These are phyloP conservation scores for Dendrolimus kikuchii DNA, from an alignment of 1,140 invertebrate species.

Conservation along the genomic window DNA sequence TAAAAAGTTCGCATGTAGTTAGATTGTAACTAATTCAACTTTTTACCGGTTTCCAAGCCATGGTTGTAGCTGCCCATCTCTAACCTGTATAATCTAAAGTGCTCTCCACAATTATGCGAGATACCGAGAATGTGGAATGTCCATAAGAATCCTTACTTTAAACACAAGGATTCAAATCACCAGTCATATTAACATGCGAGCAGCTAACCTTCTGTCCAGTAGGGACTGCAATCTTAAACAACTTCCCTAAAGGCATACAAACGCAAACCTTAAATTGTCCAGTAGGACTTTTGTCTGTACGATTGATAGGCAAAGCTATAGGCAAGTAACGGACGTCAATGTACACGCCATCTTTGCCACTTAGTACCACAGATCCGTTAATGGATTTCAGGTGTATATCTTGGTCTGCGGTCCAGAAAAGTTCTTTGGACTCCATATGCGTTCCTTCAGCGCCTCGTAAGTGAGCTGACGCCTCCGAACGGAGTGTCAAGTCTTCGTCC, in stretches of 20 bases:
- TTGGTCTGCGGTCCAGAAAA: slow-evolving; percentile 79
- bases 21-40: too few relatives aligned
- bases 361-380: slow-evolving; percentile 83
- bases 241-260: slow-evolving; percentile 88
- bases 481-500: slow-evolving; percentile 77
- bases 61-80: too few relatives aligned
- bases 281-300: slow-evolving; percentile 54
- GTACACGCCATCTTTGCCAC: slow-evolving; percentile 79
- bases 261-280: slow-evolving; percentile 89
- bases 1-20: too few relatives aligned
- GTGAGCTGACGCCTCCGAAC: slow-evolving; percentile 73
- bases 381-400: slow-evolving; percentile 85
- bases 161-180: slow-evolving; percentile 81
- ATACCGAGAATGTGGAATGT: background rate
- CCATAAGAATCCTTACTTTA: slow-evolving; percentile 30
- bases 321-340: slow-evolving; percentile 83
- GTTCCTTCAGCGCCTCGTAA: slow-evolving; percentile 80
- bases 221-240: slow-evolving; percentile 83
- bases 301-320: slow-evolving; percentile 72
- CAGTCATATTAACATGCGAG: slow-evolving; percentile 75
- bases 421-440: slow-evolving; percentile 59
- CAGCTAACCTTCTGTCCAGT: slow-evolving; percentile 75
- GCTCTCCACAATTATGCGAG: too few relatives aligned
- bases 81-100: too few relatives aligned
- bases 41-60: too few relatives aligned